Conservation (phyloP, 1,140 invertebrate species). For the Rhyacophila brunnea region DNA sequence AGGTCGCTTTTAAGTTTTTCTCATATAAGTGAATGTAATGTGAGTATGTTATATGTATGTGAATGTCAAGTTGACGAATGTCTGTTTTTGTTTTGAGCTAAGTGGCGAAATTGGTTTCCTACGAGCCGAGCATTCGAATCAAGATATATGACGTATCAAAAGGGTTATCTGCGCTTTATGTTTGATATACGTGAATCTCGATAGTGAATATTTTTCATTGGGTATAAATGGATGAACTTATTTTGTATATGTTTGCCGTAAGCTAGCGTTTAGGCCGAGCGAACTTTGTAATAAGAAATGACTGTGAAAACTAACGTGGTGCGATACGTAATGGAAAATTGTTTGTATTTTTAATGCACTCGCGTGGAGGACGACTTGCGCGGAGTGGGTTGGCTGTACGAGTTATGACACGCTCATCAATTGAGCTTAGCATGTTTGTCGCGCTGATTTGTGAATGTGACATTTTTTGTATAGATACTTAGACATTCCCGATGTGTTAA, state of each 20-base stretch:
- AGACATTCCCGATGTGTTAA: constrained; percentile 33
- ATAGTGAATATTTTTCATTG: constrained; percentile 11
- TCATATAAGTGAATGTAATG: constrained; percentile 1
- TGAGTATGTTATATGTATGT: background rate
- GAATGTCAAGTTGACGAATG: background rate
- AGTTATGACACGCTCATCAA: background rate
- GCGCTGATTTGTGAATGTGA: constrained; percentile 16
- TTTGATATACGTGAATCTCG: constrained; percentile 12
- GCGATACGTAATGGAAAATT: background rate
- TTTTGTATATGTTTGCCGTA: constrained; percentile 10
- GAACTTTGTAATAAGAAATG: background rate
- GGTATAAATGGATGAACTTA: background rate
- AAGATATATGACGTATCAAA: no score
- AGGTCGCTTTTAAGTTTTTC: constrained; percentile 26
- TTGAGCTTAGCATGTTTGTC: background rate
- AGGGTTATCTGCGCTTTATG: no score
- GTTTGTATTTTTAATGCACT: background rate
- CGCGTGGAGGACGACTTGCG: background rate
- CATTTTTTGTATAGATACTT: constrained; percentile 33
- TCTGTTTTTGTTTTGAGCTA: constrained; percentile 1
- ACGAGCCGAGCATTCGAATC: constrained; percentile 12
- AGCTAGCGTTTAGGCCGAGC: constrained; percentile 10
- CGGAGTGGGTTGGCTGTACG: background rate
- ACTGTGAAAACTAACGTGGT: background rate
- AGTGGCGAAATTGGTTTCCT: background rate